A percentile compares a stretch with the other conserved stretches of the same genome.
These are phyloP conservation scores for Euphydryas editha DNA, from an alignment of 2,888 invertebrate genomes.

Conservation along the genomic window DNA sequence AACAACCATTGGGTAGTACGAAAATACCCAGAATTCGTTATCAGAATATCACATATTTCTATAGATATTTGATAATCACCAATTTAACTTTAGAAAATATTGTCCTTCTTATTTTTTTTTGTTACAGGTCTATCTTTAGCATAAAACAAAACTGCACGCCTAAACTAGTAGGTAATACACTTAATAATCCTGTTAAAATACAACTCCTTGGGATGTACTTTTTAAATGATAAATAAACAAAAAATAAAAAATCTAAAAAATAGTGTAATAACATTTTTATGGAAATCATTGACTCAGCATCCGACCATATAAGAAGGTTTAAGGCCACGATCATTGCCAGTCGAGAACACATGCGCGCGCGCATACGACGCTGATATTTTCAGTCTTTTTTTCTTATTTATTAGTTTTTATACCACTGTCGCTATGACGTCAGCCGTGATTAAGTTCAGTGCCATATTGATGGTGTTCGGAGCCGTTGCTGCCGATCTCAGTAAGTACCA, in stretches of 20 bases:
- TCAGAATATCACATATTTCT: no score
- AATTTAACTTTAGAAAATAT: no score
- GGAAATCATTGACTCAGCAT: constrained; percentile 50
- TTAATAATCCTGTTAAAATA: neutral
- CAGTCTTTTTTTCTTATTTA: constrained; percentile 50
- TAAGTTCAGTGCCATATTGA: constrained; percentile 75
- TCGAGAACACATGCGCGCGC: constrained; percentile 60
- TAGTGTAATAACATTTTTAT: constrained; percentile 45
- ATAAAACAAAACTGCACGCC: no score
- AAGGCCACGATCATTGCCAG: constrained; percentile 76
- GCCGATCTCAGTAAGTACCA: constrained; percentile 74
- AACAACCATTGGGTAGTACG: no score
- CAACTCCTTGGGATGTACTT: neutral
- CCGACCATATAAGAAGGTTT: constrained; percentile 67
- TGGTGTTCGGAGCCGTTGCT: constrained; percentile 64
- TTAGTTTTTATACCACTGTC: constrained; percentile 50
- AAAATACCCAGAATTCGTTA: no score
- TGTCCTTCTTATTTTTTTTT: no score
- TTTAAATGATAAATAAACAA: constrained; percentile 34
- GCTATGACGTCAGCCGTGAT: constrained; percentile 75
- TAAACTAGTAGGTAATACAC: no score
- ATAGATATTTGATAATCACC: no score
- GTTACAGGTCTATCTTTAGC: no score
- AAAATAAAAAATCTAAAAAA: constrained; percentile 36
- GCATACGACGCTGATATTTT: constrained; percentile 55